Conservation (phyloP, 2,888 invertebrate genomes). For the Heliconius ismenius region DNA sequence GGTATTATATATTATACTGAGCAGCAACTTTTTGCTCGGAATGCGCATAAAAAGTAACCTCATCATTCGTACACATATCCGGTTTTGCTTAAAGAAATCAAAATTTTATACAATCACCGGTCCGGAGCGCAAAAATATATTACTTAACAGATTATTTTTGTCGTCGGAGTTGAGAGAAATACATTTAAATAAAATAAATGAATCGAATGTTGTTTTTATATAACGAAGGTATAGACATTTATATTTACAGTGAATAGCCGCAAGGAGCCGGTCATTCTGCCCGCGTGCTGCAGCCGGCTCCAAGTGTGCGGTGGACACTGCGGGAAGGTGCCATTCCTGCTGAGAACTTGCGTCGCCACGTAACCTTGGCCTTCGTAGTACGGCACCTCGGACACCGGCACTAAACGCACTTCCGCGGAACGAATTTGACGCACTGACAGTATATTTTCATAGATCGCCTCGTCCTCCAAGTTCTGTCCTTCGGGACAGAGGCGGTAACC, state of each 20-base stretch:
- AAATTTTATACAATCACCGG: constrained; percentile 53
- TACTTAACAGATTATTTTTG: constrained; percentile 27
- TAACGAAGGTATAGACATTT: not conserved
- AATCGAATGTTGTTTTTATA: constrained; percentile 7
- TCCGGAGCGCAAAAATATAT: constrained; percentile 29
- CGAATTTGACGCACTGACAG: constrained; percentile 77
- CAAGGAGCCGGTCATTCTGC: constrained; percentile 69
- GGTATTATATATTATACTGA: constrained; percentile 59
- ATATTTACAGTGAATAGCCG: constrained; percentile 72
- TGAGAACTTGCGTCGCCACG: constrained; percentile 76
- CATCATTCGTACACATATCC: constrained; percentile 65
- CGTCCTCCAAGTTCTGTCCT: constrained; percentile 79
- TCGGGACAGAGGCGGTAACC: constrained; percentile 79
- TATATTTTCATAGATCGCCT: constrained; percentile 79
- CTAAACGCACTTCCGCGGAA: constrained; percentile 79
- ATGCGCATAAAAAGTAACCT: constrained; percentile 74
- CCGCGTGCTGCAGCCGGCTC: constrained; percentile 74
- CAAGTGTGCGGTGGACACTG: constrained; percentile 78
- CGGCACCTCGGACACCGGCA: constrained; percentile 78
- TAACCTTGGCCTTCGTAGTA: constrained; percentile 78
- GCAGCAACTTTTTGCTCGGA: constrained; percentile 74
- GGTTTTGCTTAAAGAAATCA: constrained; percentile 61
- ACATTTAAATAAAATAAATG: constrained; percentile 19
- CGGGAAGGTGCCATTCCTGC: constrained; percentile 78
- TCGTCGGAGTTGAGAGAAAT: constrained; percentile 9